phyloP scores from a whole-genome alignment of 2,113 vertebrate species.

The Chiloscyllium plagiosum region DNA sequence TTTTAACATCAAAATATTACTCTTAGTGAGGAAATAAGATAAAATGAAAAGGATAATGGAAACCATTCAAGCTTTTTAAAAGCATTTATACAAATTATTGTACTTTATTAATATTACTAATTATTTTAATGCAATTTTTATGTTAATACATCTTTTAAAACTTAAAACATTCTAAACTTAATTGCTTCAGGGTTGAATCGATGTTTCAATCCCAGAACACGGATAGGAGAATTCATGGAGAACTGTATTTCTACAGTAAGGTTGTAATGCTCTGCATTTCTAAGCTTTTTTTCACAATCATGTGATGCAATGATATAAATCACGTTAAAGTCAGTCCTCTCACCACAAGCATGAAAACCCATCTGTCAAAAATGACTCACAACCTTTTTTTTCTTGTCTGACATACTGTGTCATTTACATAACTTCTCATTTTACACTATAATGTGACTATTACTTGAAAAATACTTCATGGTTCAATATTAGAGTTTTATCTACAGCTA shows the following conservation, averaged over 20 bases:
- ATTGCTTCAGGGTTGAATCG: not conserved
- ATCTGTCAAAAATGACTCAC: not conserved
- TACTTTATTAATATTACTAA: not conserved
- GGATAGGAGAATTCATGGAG: not conserved
- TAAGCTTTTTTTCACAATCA: not conserved
- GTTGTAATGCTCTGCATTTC: not conserved
- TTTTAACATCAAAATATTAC: not conserved
- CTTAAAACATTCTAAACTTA: not conserved
- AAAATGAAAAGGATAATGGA: not conserved
- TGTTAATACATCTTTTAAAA: not conserved
- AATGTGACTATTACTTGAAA: not conserved
- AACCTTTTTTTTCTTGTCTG: not conserved
- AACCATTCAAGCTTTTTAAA: not conserved
- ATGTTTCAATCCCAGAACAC: not conserved
- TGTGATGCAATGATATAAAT: not conserved
- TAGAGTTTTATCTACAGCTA: not conserved
- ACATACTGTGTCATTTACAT: not conserved
- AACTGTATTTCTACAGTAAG: not conserved
- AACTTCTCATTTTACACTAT: not conserved
- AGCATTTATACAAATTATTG: not conserved
- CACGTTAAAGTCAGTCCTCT: not conserved
- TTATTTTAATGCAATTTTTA: not conserved
- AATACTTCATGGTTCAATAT: not conserved
- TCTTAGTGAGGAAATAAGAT: not conserved
- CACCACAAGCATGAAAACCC: not conserved